Evolutionary conservation across 2,797 vertebrate species (phyloP), one percentile per base, ranked within the genome.

Genomic region (Enteromius mattozi): DNA sequence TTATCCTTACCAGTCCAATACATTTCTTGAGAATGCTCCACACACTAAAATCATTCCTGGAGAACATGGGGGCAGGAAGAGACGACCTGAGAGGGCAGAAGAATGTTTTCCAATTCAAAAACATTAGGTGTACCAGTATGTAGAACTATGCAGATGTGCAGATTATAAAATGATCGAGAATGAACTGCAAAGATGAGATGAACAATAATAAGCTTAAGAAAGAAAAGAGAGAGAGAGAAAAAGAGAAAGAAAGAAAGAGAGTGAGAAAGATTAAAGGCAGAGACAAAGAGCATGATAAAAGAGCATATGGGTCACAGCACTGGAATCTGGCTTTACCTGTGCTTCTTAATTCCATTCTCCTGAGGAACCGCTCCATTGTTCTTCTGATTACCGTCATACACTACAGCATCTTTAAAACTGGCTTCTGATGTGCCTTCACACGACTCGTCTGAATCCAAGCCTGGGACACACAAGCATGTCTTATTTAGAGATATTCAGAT

Each of bases 11-110:
- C 96, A 98, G 90, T 90, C 98, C 98, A 21, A 99, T 98, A 89
- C 98, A 99, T 90, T 98, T 99, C 90, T 97, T 99, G 86, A 99
- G 93, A 89, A 99, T 98, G 87, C 96, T 95, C 98, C 98, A 99
- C 78, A 99, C 91, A 69, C 97, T 98, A 92, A 99, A 96, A 84
- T 96, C 96, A 80, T 94, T 98, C 90, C 97, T 97, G 87, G 96
- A 95, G 91, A 97, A 98, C 97, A 98, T 99, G 1, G 96, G 94
- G 2, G 97, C 96, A 33, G 98, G 98, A 90, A 99, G 92, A 0
- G 95, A 90, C 0, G 95, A 96, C 93, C 98, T 99, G 91, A 83
- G 40, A 76, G 68, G 24, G 24, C 40, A 80, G 21, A 78, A 74
- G 17, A 72, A 16, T 0, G 2, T 3, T 65, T 71, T 27, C 30